Evolutionary conservation across 2,113 vertebrate species (phyloP), one percentile per base, ranked within the genome.

Genomic region (Ictidomys tridecemlineatus): DNA sequence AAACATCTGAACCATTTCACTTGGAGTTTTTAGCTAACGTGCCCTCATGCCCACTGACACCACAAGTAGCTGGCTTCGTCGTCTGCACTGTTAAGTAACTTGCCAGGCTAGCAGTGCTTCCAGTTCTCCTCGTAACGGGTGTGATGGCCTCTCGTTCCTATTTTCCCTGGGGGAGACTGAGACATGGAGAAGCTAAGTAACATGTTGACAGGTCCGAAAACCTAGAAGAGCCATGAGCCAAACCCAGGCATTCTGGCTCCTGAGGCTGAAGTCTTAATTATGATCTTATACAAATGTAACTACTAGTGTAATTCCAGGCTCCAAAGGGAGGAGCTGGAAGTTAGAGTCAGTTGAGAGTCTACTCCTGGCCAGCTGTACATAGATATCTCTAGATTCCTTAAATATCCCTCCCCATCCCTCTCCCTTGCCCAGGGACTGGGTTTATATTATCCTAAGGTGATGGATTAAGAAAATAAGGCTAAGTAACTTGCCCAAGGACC

Each of bases 61-160:
- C 69, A 65, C 58, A 32, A 13, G 53, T 2, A 76, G 5, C 34
- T 8, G 10, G 0, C 22, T 0, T 45, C 26, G 30, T 0, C 24
- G 13, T 0, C 11, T 13, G 45, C 45, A 45, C 45, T 45, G 45
- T 45, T 45, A 45, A 45, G 8, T 45, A 45, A 45, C 45, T 45
- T 45, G 45, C 45, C 45, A 45, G 45, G 45, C 45, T 45, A 45
- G 8, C 45, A 45, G 45, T 9, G 37, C 42, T 51, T 13, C 24
- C 5, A 0, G 34, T 16, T 5, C 18, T 2, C 24, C 5, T 2
- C 32, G n/a, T 20, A 13, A 53, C 61, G 0, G 0, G 20, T 58
- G 56, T 82, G 14, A 34, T 24, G 72, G 37, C n/a, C 53, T 5
- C 17, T n/a, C 11, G 39, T 10, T 42, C 56, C 30, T 18, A 39